These are phyloP conservation scores for Megaceryle torquata DNA, from an alignment of 2,113 vertebrate genomes.

Conservation along the genomic window DNA sequence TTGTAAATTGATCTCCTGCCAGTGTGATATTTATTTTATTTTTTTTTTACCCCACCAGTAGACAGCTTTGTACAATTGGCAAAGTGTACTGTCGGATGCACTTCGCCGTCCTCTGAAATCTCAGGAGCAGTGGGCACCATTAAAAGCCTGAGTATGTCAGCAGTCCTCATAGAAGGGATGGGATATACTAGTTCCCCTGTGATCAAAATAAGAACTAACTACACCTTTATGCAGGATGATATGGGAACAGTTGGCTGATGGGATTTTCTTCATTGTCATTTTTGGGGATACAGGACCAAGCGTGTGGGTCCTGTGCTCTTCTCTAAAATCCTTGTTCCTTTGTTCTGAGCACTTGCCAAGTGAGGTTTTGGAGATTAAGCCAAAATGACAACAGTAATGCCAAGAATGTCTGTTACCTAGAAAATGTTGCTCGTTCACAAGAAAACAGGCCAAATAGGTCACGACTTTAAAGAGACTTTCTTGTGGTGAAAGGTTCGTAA, in stretches of 20 bases:
- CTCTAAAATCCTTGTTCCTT: not conserved
- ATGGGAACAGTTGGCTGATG: not conserved
- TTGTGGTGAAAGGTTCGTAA: not conserved
- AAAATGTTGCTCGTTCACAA: not conserved
- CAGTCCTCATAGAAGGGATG: not conserved
- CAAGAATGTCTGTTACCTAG: not conserved
- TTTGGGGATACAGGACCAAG: not conserved
- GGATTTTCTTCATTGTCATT: not conserved
- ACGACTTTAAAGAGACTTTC: not conserved
- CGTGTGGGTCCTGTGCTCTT: not conserved
- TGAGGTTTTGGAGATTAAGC: not conserved
- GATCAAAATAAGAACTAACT: not conserved
- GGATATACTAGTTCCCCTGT: not conserved
- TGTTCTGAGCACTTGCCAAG: not conserved
- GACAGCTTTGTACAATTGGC: not conserved
- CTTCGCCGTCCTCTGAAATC: not conserved
- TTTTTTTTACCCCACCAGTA: not conserved
- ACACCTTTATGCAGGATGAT: not conserved
- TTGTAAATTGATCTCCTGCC: constrained; percentile 56
- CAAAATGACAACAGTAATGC: not conserved
- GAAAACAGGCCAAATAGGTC: not conserved
- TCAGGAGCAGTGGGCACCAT: not conserved
- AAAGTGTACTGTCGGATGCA: not conserved
- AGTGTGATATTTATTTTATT: not conserved
- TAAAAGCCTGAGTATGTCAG: not conserved